Percentiles rank a stretch among this genome's conserved stretches.
Conservation (phyloP, 37 sponge, comb jelly and placozoan species). For the Oopsacas minuta region DNA sequence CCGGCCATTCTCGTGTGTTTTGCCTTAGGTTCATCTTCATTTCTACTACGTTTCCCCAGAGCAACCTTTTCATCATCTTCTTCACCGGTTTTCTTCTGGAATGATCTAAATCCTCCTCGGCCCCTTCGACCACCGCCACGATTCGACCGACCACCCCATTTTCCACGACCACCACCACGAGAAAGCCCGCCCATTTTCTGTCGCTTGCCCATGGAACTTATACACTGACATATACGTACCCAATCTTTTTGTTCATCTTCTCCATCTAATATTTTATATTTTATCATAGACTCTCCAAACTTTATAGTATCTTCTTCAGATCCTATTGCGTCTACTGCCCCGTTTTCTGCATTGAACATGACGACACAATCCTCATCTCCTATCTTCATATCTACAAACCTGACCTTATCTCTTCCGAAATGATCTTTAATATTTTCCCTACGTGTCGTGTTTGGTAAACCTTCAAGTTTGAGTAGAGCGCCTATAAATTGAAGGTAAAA, state of each 20-base stretch:
- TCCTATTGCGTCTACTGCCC: neutral
- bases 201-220: neutral
- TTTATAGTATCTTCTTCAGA: neutral
- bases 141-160: neutral
- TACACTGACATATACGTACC: neutral
- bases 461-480: neutral
- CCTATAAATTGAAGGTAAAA: too few relatives aligned
- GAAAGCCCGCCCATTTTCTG: neutral
- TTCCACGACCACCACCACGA: neutral
- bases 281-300: neutral
- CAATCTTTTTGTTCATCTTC: neutral
- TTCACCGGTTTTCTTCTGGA: neutral
- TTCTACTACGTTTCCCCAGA: neutral
- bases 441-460: neutral
- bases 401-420: neutral
- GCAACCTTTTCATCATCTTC: neutral
- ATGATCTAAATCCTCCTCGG: neutral
- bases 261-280: neutral
- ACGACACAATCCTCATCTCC: neutral
- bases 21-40: neutral
- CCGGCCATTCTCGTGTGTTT: neutral
- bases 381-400: neutral
- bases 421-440: neutral
- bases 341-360: neutral
- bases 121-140: neutral